Conservation (phyloP, 2,888 invertebrate genomes). For the Deroplatys truncata region DNA sequence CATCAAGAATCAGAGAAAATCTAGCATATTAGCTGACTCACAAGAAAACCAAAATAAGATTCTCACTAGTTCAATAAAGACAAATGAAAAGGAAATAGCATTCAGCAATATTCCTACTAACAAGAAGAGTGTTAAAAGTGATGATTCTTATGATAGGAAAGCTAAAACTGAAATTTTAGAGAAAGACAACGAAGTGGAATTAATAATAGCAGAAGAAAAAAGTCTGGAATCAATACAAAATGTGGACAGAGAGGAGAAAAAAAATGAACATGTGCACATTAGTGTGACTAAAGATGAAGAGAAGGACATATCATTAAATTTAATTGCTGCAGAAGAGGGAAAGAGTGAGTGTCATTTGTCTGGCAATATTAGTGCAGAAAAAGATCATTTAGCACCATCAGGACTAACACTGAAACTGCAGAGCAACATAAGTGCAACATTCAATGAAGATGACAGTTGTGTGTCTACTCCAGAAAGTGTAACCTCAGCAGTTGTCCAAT, state of each 20-base stretch:
- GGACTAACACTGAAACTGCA: background rate
- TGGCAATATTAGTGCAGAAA: background rate
- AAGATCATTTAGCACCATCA: background rate
- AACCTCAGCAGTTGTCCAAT: background rate
- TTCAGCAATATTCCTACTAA: background rate
- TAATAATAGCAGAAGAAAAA: background rate
- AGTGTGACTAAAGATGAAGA: background rate
- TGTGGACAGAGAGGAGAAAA: background rate
- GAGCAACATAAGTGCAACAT: background rate
- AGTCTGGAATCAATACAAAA: background rate
- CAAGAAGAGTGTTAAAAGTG: background rate
- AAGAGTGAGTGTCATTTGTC: background rate
- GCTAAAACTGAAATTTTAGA: background rate
- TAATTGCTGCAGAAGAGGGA: background rate
- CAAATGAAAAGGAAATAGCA: background rate
- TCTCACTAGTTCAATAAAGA: background rate
- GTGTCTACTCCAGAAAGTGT: slow-evolving; percentile 8
- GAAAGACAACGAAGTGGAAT: background rate
- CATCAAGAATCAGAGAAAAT: background rate
- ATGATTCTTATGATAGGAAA: background rate
- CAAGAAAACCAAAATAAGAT: background rate
- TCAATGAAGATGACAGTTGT: background rate
- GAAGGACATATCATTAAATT: background rate
- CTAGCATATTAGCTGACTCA: background rate
- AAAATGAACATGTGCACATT: background rate